Evolutionary conservation across 2,888 invertebrate genomes (phyloP).

Genomic region (Leptinotarsa rubiginosa): DNA sequence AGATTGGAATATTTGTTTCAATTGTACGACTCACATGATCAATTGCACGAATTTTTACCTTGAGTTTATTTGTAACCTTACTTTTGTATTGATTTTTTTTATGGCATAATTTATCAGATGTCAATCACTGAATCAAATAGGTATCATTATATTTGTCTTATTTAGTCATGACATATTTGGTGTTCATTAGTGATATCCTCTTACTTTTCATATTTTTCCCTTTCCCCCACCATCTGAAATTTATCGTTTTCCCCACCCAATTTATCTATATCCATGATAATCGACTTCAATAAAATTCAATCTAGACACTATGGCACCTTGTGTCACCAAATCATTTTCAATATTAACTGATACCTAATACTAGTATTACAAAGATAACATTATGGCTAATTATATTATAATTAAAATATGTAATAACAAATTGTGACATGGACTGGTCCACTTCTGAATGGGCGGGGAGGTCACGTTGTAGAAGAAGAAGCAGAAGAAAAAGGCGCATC

Average conservation of each 20-base stretch:
- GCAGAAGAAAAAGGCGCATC: conserved; percentile 61
- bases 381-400: conserved; percentile 19
- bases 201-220: conserved; percentile 56
- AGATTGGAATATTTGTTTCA: conserved; percentile 49
- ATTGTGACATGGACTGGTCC: conserved; percentile 57
- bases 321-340: conserved; percentile 4
- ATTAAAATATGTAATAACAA: not conserved
- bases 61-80: conserved; percentile 63
- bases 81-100: conserved; percentile 65
- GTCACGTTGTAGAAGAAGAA: conserved; percentile 52
- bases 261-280: conserved; percentile 37
- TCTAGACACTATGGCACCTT: conserved; percentile 16
- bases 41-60: conserved; percentile 53
- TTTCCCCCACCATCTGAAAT: conserved; percentile 51
- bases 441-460: conserved; percentile 57
- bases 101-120: conserved; percentile 43
- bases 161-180: conserved; percentile 45
- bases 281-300: conserved; percentile 1
- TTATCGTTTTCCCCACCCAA: conserved; percentile 55
- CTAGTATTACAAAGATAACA: conserved; percentile 16
- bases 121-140: conserved; percentile 48
- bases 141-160: conserved; percentile 42
- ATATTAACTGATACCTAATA: conserved; percentile 13
- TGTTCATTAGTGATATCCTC: conserved; percentile 55
- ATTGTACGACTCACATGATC: conserved; percentile 45